These are phyloP conservation scores for Oriolus oriolus DNA, from an alignment of 2,113 vertebrate species.

Conservation along the genomic window DNA sequence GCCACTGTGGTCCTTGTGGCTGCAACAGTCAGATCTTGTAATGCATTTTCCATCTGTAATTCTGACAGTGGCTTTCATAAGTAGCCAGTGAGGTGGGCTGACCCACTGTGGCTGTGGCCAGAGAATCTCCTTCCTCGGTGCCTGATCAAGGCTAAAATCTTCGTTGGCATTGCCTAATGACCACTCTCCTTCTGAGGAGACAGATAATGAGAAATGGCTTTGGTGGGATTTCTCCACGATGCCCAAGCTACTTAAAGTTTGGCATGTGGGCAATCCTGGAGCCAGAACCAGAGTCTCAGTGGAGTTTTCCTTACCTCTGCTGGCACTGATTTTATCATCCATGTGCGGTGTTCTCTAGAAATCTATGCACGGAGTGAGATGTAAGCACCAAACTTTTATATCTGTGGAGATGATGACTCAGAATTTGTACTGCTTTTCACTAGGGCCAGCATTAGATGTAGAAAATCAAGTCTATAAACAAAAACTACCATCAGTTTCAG, in stretches of 20 bases:
- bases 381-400: background rate
- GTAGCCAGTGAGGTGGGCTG: background rate
- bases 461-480: background rate
- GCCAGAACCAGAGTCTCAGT: background rate
- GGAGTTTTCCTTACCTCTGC: background rate
- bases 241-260: background rate
- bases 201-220: background rate
- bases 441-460: background rate
- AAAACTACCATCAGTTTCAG: background rate
- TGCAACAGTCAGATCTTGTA: background rate
- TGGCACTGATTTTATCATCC: background rate
- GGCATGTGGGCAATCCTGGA: background rate
- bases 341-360: background rate
- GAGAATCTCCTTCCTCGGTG: background rate
- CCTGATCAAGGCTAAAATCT: slow-evolving; percentile 5
- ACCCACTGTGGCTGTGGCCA: background rate
- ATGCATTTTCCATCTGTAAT: background rate
- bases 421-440: background rate
- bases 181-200: background rate
- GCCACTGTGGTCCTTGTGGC: background rate
- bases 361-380: background rate
- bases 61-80: slow-evolving; percentile 20
- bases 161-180: background rate
- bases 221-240: background rate
- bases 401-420: rapidly evolving